These are phyloP conservation scores for Macaca nemestrina DNA, from an alignment of 2,113 vertebrate genomes.

Conservation along the genomic window DNA sequence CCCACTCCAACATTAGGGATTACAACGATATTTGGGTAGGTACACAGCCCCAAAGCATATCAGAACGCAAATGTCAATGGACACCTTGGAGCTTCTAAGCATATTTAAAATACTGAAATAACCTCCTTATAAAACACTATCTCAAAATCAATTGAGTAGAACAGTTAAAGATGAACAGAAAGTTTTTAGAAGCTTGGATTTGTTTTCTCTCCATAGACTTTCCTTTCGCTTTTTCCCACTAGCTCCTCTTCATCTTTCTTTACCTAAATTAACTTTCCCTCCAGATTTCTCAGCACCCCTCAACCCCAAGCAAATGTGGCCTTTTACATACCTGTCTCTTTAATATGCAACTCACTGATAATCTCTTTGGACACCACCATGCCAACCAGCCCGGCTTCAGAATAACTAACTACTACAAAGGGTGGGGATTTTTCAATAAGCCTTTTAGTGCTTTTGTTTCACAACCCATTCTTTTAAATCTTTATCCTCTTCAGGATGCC, in stretches of 20 bases:
- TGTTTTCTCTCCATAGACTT: neutral
- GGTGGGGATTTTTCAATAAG: neutral
- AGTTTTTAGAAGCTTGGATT: neutral
- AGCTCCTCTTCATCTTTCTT: neutral
- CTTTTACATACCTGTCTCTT: neutral
- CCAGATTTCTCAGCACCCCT: neutral
- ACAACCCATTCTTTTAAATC: neutral
- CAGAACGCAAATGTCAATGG: neutral
- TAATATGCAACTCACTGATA: neutral
- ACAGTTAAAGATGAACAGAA: neutral
- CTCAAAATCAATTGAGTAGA: neutral
- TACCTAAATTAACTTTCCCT: neutral
- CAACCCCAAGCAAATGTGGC: too few relatives aligned
- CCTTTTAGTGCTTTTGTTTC: neutral
- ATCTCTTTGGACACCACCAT: neutral
- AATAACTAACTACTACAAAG: neutral
- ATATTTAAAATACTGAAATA: neutral
- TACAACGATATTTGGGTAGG: too few relatives aligned
- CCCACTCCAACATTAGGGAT: too few relatives aligned
- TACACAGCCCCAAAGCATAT: too few relatives aligned
- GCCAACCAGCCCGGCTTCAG: neutral
- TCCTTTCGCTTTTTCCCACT: neutral
- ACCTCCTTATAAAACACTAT: neutral
- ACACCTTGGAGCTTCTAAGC: neutral
- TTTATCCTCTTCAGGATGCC: neutral